Evolutionary conservation across 2,113 vertebrate genomes (phyloP), one percentile per base, ranked within the genome.

Genomic region (Rhombomys opimus): DNA sequence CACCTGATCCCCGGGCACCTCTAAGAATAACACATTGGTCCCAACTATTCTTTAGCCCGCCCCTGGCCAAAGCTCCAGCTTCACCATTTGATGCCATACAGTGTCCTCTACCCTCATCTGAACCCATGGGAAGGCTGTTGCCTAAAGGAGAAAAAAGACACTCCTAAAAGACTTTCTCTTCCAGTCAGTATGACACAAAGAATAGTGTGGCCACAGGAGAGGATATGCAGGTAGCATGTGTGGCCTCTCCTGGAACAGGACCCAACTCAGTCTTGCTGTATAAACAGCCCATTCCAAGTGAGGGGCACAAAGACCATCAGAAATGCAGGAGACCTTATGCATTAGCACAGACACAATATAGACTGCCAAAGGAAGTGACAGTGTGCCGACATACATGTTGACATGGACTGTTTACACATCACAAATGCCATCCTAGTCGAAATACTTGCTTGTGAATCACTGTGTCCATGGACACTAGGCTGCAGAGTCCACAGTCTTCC

Each of bases 1-100:
- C 14, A 1, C 14, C 38, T 0, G 23, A 0, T 1, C 0, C 7
- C 0, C 2, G 9, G 0, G 2, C 22, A 6, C 25, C 73, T 17
- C 35, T 1, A 6, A 30, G 3, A 72, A 85, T 2, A 35, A 63
- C 15, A 9, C 38, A 23, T 9, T 7, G 20, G 11, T 41, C n/a
- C 41, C 18, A 81, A 30, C 17, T 13, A 12, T n/a, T 50, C 38
- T 38, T 38, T n/a, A 67, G 25, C 17, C 89, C 25, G 41, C 70
- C 84, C 27, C 18, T 7, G 18, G 32, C 30, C 75, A 61, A 76
- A 54, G 67, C 12, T 7, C 67, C 41, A 70, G 38, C 30, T 20
- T 11, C 10, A 61, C 38, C 70, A n/a, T 13, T 0, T 38, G 11
- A 50, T 11, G 27, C n/a, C 41, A 50, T 3, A 17, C 32, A 17